Base-by-base conservation (phyloP, 2,888 invertebrate genomes). In the Eretmocerus hayati region DNA sequence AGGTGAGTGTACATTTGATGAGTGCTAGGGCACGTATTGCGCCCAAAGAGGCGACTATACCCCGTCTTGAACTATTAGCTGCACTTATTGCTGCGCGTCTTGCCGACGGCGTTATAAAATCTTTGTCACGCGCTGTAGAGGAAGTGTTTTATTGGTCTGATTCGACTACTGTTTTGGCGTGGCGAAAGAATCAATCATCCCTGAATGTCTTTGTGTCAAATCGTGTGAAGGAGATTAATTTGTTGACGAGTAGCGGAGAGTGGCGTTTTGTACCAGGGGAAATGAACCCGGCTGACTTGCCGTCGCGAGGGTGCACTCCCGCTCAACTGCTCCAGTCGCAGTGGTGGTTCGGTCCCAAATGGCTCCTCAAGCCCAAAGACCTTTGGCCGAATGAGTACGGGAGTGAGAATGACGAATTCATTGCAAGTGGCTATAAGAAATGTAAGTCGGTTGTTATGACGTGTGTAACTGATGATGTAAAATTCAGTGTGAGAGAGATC, bases 201-300 rank as follows among this genome's bases (percentile, higher is more conserved):
- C 16, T 36, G 5, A 18, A 9, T 6, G 8, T 6, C 8, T 36
- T 18, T 8, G 19, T 18, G 8, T 11, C 4, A 4, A 15, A 69
- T 15, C 36, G 36, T 5, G 36, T 36, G n/a, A 18, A 33, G 15
- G 33, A 33, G 15, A 33, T 33, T 1, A 33, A 33, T 33, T 5
- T 5, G n/a, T 33, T 33, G 33, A 9, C 33, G 33, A 13, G 15
- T 5, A 9, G 23, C 3, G 42, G 56, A 4, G 23, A 36, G 2
- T 65, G 65, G 65, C 38, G 50, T 8, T 57, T 59, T 54, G 54
- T 66, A 8, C 63, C 65, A 9, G 65, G 65, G 8, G 22, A 22
- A 9, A 3, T 51, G 5, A 67, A 65, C 48, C 62, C 63, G 3
- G 65, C 64, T 6, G 65, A 67, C 50, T 46, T 64, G 9, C 61